Base-by-base conservation (phyloP, 2,113 vertebrate genomes). In the Peromyscus maniculatus region DNA sequence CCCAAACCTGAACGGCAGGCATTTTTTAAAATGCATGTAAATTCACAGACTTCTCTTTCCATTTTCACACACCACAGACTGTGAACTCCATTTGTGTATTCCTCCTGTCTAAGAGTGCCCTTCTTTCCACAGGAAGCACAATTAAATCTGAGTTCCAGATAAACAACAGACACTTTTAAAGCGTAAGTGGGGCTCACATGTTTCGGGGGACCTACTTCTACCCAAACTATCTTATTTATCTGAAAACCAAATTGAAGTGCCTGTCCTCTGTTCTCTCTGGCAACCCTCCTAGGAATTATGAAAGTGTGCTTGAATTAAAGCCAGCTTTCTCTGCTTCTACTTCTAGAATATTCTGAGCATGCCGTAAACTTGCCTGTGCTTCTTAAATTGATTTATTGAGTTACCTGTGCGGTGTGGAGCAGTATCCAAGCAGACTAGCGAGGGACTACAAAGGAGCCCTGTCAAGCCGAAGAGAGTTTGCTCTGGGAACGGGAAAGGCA, bases 191-290 rank as follows among this genome's bases (percentile, higher is more conserved):
- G n/a, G 66, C 83, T 57, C 74, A 83, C 62, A 26, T 7, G 75
- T 52, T 55, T 10, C 84, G 2, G 7, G 36, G 88, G 57, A 36
- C 4, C 21, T 55, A 43, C 59, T 95, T 74, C 17, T 13, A 24
- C 89, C 72, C 52, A 84, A 95, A 83, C 33, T 72, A 55, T 71
- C 93, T 82, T 91, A 59, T 89, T 95, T 87, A 94, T 96, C 78
- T 83, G 62, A 96, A 95, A 93, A 79, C 88, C 91, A 87, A 57
- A 95, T 96, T 91, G 67, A 79, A 92, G 13, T 3, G 3, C 11
- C 5, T 31, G 21, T 69, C 55, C 62, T 79, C 12, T 79, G 21
- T 90, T 92, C 72, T 79, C 33, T 59, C 92, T 84, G 83, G 78
- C 31, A 88, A 5, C 9, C 11, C 33, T 91, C 93, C 16, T 72